phyloP scores from a whole-genome alignment of 2,797 vertebrate species.

The Zalophus californianus region DNA sequence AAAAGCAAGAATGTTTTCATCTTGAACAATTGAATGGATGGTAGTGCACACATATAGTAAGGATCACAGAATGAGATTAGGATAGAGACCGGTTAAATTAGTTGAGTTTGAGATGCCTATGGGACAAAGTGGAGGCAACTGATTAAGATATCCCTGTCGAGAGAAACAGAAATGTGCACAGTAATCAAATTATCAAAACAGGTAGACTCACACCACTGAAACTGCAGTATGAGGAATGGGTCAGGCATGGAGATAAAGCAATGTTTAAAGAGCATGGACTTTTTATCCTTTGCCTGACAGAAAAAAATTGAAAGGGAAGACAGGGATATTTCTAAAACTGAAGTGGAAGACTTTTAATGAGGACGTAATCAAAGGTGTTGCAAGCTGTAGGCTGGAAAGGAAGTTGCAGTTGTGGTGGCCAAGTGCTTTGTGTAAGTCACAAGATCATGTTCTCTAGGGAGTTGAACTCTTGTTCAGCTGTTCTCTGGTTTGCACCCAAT shows the following conservation, averaged over 20 bases:
- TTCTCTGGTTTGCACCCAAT: not conserved
- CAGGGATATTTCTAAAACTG: not conserved
- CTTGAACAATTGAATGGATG: not conserved
- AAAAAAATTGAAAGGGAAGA: not conserved
- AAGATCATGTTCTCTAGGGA: not conserved
- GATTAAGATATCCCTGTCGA: not conserved
- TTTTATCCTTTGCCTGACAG: not conserved
- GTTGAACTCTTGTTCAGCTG: no score
- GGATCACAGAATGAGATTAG: not conserved
- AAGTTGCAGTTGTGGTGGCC: not conserved
- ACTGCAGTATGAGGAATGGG: not conserved
- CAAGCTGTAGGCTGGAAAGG: not conserved
- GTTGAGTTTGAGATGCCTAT: not conserved
- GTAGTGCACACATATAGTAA: not conserved
- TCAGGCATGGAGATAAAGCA: not conserved
- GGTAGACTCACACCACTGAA: not conserved
- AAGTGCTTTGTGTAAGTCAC: not conserved
- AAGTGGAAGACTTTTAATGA: not conserved
- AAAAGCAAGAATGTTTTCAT: not conserved
- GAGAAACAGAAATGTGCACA: not conserved
- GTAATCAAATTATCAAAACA: not conserved
- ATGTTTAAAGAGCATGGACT: not conserved
- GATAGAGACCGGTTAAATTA: not conserved
- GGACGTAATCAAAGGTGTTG: not conserved
- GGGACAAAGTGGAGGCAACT: not conserved